Evolutionary conservation across 2,113 vertebrate species (phyloP), one percentile per base, ranked within the genome.

Genomic region (Pterocles orientalis): DNA sequence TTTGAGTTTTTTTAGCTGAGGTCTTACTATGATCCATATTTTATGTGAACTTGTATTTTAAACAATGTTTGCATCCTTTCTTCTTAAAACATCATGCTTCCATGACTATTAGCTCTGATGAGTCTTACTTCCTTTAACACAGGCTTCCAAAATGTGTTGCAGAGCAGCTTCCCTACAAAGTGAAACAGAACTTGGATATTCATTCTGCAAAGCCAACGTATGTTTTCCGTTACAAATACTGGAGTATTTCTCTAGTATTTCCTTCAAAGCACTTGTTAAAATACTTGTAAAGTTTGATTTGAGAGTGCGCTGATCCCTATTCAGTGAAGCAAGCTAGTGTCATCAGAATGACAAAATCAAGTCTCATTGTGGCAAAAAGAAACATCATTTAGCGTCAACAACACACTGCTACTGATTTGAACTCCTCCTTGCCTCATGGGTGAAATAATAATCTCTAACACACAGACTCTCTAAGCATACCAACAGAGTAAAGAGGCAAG

Each of bases 281-380:
- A 88, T 84, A 88, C 53, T 92, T 79, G 41, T 83, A 51, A 92
- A 95, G 77, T 79, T 86, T 62, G 64, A 90, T 81, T 93, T 69
- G 64, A 66, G 70, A 92, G 60, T 92, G 61, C 79, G 81, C 84
- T 92, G 84, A 96, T 96, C 85, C 72, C 76, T 76, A 92, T 66
- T 89, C 92, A 93, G 69, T 94, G 84, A 95, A 96, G 91, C 84
- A 88, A 91, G 88, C 92, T 61, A 88, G 86, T 47, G 8, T 95
- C 94, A 95, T 95, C 88, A 97, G 85, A 90, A 96, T 95, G 94
- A 96, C 93, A 97, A 95, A 97, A 97, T 97, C 94, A 97, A 97
- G 88, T 95, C 95, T 94, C 94, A 95, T 88, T 93, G 96, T 92
- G 64, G 73, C 71, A 96, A 94, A 88, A 96, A 97, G 71, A 87